Evolutionary conservation across 2,888 invertebrate species (phyloP).

Genomic region (Sarcophaga variegata): DNA sequence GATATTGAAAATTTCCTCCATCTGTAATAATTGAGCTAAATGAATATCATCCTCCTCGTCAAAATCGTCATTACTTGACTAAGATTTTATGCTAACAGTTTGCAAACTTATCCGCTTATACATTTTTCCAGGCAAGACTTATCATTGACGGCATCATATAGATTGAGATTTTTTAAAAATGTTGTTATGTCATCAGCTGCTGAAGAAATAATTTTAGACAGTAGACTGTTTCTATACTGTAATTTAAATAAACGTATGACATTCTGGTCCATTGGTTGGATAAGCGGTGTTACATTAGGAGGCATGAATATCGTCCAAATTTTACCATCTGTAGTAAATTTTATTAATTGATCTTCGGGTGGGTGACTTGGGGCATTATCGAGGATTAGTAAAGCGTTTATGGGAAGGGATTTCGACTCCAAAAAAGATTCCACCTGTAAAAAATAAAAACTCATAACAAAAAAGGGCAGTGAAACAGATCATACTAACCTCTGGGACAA

Average conservation of each 20-base stretch:
- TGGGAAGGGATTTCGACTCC: neutral
- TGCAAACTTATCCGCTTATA: too few species aligned
- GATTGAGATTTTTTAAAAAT: too few species aligned
- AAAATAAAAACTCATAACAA: neutral
- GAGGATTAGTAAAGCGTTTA: slow-evolving; percentile 25
- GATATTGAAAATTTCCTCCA: too few species aligned
- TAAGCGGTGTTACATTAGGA: slow-evolving; percentile 7
- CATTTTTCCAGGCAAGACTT: too few species aligned
- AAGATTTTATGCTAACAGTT: too few species aligned
- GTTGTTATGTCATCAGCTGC: too few species aligned
- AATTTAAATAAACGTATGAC: neutral
- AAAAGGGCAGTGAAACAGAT: neutral
- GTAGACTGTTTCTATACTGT: too few species aligned
- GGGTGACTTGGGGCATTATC: slow-evolving; percentile 38
- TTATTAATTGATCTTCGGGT: slow-evolving; percentile 35
- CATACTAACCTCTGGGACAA: slow-evolving; percentile 6
- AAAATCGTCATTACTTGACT: too few species aligned
- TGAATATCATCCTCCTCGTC: too few species aligned
- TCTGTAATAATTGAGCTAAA: too few species aligned
- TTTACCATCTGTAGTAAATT: slow-evolving; percentile 23
- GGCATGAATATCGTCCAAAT: slow-evolving; percentile 39
- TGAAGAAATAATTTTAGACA: too few species aligned
- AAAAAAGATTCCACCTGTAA: slow-evolving; percentile 17
- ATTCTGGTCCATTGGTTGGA: slow-evolving; percentile 33
- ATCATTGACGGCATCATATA: too few species aligned